Percentiles rank a stretch among this genome's conserved stretches.
phyloP scores from a whole-genome alignment of 2,113 vertebrate genomes.

The Esox niger region DNA sequence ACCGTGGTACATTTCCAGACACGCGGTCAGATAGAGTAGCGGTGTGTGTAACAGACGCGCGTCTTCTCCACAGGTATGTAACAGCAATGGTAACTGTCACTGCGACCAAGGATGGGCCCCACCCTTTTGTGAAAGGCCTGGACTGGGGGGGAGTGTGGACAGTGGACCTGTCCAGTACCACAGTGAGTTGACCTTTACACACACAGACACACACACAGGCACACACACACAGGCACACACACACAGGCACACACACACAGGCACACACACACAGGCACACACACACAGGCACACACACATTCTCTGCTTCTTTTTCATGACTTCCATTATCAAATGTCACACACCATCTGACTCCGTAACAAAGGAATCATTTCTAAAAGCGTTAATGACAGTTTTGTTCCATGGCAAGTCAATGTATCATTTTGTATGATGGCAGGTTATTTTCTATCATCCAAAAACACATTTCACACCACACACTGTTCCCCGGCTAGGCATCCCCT shows the following conservation, averaged over 20 bases:
- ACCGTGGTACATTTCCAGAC: not conserved
- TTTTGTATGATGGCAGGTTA: too few relatives aligned
- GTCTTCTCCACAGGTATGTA: conserved; percentile 82
- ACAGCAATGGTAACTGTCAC: conserved; percentile 93
- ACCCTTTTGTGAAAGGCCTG: conserved; percentile 84
- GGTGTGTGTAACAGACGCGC: conserved; percentile 7
- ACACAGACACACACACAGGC: conserved; percentile 1
- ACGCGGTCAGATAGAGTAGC: not conserved
- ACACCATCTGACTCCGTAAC: not conserved
- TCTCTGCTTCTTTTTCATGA: too few relatives aligned
- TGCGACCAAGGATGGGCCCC: conserved; percentile 87
- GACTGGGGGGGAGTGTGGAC: conserved; percentile 88
- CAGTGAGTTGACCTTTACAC: conserved; percentile 71
- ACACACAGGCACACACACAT: conserved; percentile 9
- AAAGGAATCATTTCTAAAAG: too few relatives aligned
- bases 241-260: not conserved
- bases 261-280: not conserved
- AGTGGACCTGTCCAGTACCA: conserved; percentile 84
- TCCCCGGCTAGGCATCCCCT: too few relatives aligned
- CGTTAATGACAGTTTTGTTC: too few relatives aligned
- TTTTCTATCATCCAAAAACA: too few relatives aligned
- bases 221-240: conserved; percentile 2
- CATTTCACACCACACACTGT: too few relatives aligned
- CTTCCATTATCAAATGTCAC: not conserved
- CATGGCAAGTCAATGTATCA: too few relatives aligned